Percentiles rank a stretch among this genome's conserved stretches.
Evolutionary conservation across 2,888 invertebrate genomes (phyloP).

Genomic region (Philereme vetulata): DNA sequence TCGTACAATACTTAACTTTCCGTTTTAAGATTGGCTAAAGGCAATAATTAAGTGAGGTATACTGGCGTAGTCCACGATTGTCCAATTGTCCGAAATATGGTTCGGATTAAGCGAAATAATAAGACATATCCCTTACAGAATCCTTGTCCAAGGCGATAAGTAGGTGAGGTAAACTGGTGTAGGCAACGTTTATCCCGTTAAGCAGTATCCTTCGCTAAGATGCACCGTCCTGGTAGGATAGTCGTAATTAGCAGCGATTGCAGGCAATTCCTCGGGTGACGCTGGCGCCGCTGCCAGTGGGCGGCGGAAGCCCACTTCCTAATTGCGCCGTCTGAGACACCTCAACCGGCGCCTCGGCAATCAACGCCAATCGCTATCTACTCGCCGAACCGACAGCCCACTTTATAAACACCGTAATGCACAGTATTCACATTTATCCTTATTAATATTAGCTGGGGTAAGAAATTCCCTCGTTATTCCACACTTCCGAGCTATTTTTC

Average conservation of each 20-base stretch:
- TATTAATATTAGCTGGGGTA: constrained; percentile 21
- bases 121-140: no score
- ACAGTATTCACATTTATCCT: constrained; percentile 28
- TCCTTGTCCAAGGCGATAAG: neutral
- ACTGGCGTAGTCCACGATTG: no score
- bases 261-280: constrained; percentile 74
- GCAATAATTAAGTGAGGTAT: no score
- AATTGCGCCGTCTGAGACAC: constrained; percentile 79
- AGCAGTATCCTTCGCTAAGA: constrained; percentile 29
- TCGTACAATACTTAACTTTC: no score
- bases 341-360: constrained; percentile 80
- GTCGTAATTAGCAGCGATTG: constrained; percentile 77
- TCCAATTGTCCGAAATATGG: no score
- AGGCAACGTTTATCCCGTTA: constrained; percentile 31
- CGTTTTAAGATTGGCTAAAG: no score
- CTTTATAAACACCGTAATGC: constrained; percentile 43
- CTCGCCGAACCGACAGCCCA: constrained; percentile 53
- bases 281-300: constrained; percentile 76
- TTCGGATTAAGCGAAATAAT: no score
- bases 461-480: constrained; percentile 29
- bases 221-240: constrained; percentile 48
- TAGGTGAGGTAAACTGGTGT: constrained; percentile 5
- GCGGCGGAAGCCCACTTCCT: constrained; percentile 83
- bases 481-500: constrained; percentile 26
- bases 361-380: constrained; percentile 72